Evolutionary conservation across 2,888 invertebrate species (phyloP).

Genomic region (Dioctria rufipes): DNA sequence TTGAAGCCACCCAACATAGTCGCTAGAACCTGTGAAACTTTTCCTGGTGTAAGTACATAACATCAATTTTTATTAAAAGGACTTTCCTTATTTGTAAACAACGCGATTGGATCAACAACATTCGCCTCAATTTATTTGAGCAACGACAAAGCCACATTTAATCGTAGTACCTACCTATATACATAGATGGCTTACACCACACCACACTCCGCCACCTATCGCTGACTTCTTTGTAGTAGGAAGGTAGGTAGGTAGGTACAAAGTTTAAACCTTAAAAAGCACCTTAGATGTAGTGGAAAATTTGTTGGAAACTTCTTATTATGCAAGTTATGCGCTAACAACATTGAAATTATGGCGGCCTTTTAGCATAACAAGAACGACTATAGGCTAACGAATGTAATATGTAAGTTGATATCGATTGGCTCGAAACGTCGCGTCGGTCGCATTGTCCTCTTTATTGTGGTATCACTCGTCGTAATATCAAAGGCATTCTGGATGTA

Average conservation of each 20-base stretch:
- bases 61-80: slow-evolving; percentile 39
- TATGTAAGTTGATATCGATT: slow-evolving; percentile 6
- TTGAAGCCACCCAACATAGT: not conserved
- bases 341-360: not conserved
- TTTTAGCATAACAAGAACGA: not conserved
- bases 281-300: not conserved
- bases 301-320: not conserved
- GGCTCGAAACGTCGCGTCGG: not conserved
- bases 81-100: slow-evolving; percentile 42
- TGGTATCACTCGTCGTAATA: slow-evolving; percentile 6
- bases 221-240: too few relatives aligned
- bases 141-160: not conserved
- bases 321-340: not conserved
- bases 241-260: too few relatives aligned
- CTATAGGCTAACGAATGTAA: not conserved
- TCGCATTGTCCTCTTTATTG: slow-evolving; percentile 8
- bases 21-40: slow-evolving; percentile 10
- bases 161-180: too few relatives aligned
- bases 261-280: too few relatives aligned
- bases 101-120: slow-evolving; percentile 12
- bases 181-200: too few relatives aligned
- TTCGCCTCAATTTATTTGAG: slow-evolving; percentile 36
- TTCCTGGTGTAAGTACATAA: not conserved
- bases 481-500: slow-evolving; percentile 13
- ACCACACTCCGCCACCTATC: too few relatives aligned